Evolutionary conservation across 2,888 invertebrate species (phyloP), one percentile per base, ranked within the genome.

Genomic region (Acanthopleura granulata): DNA sequence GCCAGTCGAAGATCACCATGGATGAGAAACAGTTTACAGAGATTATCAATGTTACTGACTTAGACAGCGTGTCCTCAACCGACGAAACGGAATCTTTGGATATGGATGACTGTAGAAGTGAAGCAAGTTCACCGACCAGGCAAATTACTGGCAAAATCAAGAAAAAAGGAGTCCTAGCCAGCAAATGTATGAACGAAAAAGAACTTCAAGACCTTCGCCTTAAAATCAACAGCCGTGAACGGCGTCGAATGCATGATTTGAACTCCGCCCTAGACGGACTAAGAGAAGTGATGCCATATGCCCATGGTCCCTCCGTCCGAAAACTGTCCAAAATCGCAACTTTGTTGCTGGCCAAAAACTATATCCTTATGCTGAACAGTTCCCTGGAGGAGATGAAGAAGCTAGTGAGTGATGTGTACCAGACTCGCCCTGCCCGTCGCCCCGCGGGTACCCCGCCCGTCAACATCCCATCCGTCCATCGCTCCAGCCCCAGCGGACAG

Each of bases 231-330:
- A 89, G 91, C 62, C 84, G 92, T n/a, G 92, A 92, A 81, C 83
- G 92, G 49, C 85, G 89, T 77, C 81, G 92, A 57, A 92, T 92
- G 92, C 92, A 92, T 82, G 91, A 91, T 78, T 82, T 91, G 74
- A 91, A 91, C 81, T 89, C 91, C 11, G 91, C 91, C 0, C 78
- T 91, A 74, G 91, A 91, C 77, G 89, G 89, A 30, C 82, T 91
- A 6, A 81, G 91, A 22, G 90, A 90, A 76, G 90, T 91, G 49
- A 91, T 90, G 90, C 90, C 90, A 0, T 90, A 90, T 78, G 89
- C 89, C 1, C 85, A 89, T 73, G 89, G 89, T 0, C 89, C 90
- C 0, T 89, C 89, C 6, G 90, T 90, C 16, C 76, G 90, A 27
- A 90, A 90, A 79, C 82, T 89, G 18, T 89, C 89, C 49, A 90